These are phyloP conservation scores for Gallinago nigripennis DNA, from an alignment of 2,797 vertebrate genomes.

Conservation along the genomic window DNA sequence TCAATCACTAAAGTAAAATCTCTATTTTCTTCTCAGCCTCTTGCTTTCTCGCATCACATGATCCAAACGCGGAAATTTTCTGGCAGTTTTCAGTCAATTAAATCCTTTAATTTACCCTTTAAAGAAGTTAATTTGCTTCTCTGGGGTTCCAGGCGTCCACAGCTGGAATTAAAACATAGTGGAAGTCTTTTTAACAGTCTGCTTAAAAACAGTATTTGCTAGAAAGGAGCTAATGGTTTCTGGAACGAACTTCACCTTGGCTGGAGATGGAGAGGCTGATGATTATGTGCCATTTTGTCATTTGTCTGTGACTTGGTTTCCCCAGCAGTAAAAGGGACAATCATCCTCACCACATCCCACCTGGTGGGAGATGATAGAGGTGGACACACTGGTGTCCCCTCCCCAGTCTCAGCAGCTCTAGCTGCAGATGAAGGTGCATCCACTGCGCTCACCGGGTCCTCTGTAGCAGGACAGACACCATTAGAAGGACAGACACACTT, in stretches of 20 bases:
- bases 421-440: not conserved
- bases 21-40: not conserved
- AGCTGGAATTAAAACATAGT: not conserved
- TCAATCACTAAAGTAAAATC: not conserved
- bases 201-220: not conserved
- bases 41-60: not conserved
- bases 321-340: not conserved
- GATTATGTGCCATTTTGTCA: not conserved
- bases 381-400: not conserved
- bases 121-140: not conserved
- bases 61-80: not conserved
- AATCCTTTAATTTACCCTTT: not conserved
- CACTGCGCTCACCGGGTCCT: rapidly evolving
- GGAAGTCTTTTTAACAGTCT: not conserved
- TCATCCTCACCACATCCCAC: rapidly evolving
- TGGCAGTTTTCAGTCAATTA: constrained; percentile 3
- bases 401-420: rapidly evolving
- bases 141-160: not conserved
- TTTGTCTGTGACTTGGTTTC: not conserved
- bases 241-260: not conserved
- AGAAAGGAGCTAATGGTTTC: not conserved
- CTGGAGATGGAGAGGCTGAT: not conserved
- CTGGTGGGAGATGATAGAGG: rapidly evolving
- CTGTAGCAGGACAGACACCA: not conserved
- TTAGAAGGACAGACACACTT: rapidly evolving